These are phyloP conservation scores for Fragum whitleyi DNA, from an alignment of 2,888 invertebrate genomes.

Conservation along the genomic window DNA sequence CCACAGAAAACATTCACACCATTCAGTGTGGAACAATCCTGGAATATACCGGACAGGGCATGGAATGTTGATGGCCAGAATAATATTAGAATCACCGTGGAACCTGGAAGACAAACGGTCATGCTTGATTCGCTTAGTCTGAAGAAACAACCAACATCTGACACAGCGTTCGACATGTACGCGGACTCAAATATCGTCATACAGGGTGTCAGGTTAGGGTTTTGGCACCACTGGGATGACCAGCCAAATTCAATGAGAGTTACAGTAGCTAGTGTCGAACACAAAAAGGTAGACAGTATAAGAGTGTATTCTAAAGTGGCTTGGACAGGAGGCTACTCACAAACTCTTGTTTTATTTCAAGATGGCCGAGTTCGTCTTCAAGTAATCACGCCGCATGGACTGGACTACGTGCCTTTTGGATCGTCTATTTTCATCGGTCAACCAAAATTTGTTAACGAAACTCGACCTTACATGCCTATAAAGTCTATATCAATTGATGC, in stretches of 20 bases:
- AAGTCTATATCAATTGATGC: conserved; percentile 59
- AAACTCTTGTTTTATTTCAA: conserved; percentile 70
- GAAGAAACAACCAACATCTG: conserved; percentile 33
- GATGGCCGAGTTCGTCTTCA: conserved; percentile 67
- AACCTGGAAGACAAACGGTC: conserved; percentile 41
- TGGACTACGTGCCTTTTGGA: conserved; percentile 72
- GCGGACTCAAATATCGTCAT: conserved; percentile 51
- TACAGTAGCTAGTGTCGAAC: conserved; percentile 26
- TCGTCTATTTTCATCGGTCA: conserved; percentile 70
- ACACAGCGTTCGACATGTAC: conserved; percentile 52
- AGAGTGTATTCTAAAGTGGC: conserved; percentile 62
- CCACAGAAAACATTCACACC: conserved; percentile 47
- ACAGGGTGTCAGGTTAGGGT: conserved; percentile 61
- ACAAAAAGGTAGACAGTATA: conserved; percentile 56
- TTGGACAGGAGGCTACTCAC: conserved; percentile 67
- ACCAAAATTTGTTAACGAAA: conserved; percentile 35
- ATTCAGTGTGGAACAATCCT: conserved; percentile 41
- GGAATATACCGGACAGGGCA: conserved; percentile 65
- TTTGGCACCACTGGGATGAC: conserved; percentile 61
- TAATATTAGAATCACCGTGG: conserved; percentile 46
- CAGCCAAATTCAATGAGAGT: conserved; percentile 60
- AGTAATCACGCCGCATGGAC: conserved; percentile 66
- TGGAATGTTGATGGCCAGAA: conserved; percentile 60
- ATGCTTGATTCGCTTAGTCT: conserved; percentile 62
- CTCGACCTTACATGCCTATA: conserved; percentile 63